A percentile compares a stretch with the other conserved stretches of the same genome.
Conservation (phyloP, 2,888 invertebrate species). For the Alsophila aescularia region DNA sequence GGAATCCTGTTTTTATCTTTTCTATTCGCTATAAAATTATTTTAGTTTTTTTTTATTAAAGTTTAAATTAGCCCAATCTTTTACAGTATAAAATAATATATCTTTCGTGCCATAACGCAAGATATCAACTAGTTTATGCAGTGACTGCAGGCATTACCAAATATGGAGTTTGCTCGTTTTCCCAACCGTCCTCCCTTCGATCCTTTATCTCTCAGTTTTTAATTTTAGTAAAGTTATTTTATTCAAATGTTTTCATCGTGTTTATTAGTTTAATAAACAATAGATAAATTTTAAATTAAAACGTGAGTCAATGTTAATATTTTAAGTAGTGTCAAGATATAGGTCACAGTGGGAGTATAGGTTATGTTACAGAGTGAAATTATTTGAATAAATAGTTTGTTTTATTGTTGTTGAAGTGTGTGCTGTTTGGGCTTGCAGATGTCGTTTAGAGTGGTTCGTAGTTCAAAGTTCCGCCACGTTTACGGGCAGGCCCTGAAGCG, state of each 20-base stretch:
- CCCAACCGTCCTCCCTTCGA: conserved; percentile 84
- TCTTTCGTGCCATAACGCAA: conserved; percentile 2
- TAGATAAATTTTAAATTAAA: conserved; percentile 67
- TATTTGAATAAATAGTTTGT: conserved; percentile 62
- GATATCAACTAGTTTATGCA: conserved; percentile 56
- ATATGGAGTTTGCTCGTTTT: conserved; percentile 88
- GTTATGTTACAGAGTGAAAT: conserved; percentile 78
- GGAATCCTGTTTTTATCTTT: conserved; percentile 40
- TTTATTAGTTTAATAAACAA: conserved; percentile 71
- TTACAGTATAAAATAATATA: not conserved
- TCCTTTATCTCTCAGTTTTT: conserved; percentile 82
- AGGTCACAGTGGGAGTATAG: conserved; percentile 77
- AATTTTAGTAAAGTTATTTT: conserved; percentile 67
- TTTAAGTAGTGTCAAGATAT: conserved; percentile 76
- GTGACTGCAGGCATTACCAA: conserved; percentile 86
- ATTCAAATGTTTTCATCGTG: conserved; percentile 81
- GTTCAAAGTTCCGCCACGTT: conserved; percentile 99
- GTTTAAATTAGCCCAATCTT: not conserved
- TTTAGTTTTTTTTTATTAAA: conserved; percentile 24
- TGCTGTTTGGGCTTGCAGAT: conserved; percentile 86
- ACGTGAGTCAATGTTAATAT: conserved; percentile 71
- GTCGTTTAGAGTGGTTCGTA: conserved; percentile 98
- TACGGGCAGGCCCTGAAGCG: conserved; percentile 95
- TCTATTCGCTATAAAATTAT: conserved; percentile 26
- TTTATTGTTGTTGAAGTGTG: conserved; percentile 67